Percentiles rank a stretch among this genome's conserved stretches.
phyloP scores from a whole-genome alignment of 2,797 vertebrate species.

The Glyptemys insculpta region DNA sequence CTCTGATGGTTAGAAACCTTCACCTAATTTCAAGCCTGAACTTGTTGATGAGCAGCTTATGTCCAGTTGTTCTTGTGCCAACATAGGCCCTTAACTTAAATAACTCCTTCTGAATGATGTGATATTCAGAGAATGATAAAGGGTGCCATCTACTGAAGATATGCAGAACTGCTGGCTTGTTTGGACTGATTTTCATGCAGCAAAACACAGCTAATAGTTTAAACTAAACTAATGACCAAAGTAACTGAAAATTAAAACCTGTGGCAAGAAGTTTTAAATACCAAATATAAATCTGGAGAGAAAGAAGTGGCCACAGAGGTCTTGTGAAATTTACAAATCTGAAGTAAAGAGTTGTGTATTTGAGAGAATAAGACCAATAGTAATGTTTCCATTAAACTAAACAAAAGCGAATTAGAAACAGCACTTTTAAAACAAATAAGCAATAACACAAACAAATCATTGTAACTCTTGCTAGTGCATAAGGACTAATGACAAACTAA shows the following conservation, averaged over 20 bases:
- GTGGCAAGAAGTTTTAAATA: not conserved
- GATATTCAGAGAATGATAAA: not conserved
- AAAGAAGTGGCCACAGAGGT: not conserved
- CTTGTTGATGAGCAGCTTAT: not conserved
- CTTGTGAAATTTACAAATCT: fast-evolving
- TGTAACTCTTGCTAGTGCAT: not conserved
- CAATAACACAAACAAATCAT: not conserved
- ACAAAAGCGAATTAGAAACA: not conserved
- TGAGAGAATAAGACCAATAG: not conserved
- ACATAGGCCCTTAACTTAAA: not conserved
- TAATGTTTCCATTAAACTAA: not conserved
- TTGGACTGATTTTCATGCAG: not conserved
- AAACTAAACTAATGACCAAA: no score
- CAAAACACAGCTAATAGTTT: not conserved
- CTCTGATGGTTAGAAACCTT: not conserved
- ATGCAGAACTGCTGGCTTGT: not conserved
- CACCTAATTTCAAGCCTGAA: not conserved
- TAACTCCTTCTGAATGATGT: not conserved
- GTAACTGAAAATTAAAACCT: not conserved
- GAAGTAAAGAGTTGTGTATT: not conserved
- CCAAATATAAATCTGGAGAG: not conserved
- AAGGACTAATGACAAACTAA: not conserved
- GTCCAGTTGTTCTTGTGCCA: not conserved
- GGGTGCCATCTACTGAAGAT: not conserved
- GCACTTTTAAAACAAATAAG: not conserved